Conservation (phyloP, 2,113 vertebrate genomes). For the Eulemur macaco region DNA sequence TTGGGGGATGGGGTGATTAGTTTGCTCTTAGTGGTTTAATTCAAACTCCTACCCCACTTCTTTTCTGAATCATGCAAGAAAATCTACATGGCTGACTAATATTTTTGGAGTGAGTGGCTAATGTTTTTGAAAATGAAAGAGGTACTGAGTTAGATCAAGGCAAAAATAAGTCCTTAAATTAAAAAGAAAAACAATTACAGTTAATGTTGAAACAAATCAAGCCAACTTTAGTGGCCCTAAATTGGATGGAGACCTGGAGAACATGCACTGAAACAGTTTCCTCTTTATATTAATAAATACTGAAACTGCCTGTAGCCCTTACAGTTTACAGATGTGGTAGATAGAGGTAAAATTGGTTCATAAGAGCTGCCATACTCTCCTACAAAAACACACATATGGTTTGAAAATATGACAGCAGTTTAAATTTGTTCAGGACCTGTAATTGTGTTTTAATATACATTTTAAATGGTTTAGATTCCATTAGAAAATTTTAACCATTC, state of each 20-base stretch:
- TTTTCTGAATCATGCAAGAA: not conserved
- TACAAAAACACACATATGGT: not conserved
- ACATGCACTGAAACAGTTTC: not conserved
- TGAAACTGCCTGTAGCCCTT: not conserved
- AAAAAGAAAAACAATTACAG: not conserved
- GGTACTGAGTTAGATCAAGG: not conserved
- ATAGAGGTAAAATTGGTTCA: not conserved
- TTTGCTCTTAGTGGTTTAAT: not conserved
- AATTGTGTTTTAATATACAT: not conserved
- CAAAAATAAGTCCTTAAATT: not conserved
- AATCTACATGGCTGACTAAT: not conserved
- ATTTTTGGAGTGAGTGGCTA: not conserved
- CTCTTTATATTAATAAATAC: not conserved
- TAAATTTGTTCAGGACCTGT: not conserved
- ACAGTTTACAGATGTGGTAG: not conserved
- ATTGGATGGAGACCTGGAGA: not conserved
- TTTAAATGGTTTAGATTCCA: not conserved
- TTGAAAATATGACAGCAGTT: not conserved
- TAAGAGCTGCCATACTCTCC: fast-evolving
- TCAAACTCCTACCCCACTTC: not conserved
- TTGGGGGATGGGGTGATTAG: not conserved
- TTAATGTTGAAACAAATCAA: not conserved
- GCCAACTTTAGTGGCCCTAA: not conserved
- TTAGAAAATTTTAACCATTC: not conserved
- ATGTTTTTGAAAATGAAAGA: not conserved